Conservation (phyloP, 1,140 invertebrate species). For the Wasmannia auropunctata region DNA sequence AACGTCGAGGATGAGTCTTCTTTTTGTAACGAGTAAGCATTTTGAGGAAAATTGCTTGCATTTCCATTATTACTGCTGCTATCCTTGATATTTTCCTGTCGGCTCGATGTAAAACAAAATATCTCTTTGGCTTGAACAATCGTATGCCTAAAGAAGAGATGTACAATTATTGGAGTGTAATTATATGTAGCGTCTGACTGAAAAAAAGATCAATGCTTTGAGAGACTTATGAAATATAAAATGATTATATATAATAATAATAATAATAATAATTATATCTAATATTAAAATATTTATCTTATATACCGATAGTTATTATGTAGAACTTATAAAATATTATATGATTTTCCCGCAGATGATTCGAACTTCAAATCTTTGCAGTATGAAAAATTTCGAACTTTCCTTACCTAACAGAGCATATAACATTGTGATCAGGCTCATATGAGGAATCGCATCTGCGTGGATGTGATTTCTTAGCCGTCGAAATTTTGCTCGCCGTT, state of each 20-base stretch:
- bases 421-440: slow-evolving; percentile 11
- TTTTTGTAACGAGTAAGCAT: slow-evolving; percentile 38
- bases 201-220: not conserved
- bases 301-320: too few relatives aligned
- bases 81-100: slow-evolving; percentile 48
- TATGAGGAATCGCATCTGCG: slow-evolving; percentile 44
- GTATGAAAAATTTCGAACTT: not conserved
- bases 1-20: slow-evolving; percentile 51
- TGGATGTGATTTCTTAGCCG: slow-evolving; percentile 7
- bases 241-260: not conserved
- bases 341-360: too few relatives aligned
- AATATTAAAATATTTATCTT: not conserved
- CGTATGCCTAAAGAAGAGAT: slow-evolving; percentile 63
- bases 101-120: slow-evolving; percentile 60
- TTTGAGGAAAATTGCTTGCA: slow-evolving; percentile 41
- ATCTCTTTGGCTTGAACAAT: slow-evolving; percentile 71
- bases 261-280: slow-evolving; percentile 3
- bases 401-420: slow-evolving; percentile 56
- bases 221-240: not conserved
- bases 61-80: slow-evolving; percentile 16
- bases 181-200: not conserved
- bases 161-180: not conserved
- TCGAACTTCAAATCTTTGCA: not conserved
- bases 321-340: too few relatives aligned
- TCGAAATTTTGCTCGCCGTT: not conserved